Percentiles rank a stretch among this genome's conserved stretches.
phyloP scores from a whole-genome alignment of 2,113 vertebrate genomes.

The Rostratula benghalensis region DNA sequence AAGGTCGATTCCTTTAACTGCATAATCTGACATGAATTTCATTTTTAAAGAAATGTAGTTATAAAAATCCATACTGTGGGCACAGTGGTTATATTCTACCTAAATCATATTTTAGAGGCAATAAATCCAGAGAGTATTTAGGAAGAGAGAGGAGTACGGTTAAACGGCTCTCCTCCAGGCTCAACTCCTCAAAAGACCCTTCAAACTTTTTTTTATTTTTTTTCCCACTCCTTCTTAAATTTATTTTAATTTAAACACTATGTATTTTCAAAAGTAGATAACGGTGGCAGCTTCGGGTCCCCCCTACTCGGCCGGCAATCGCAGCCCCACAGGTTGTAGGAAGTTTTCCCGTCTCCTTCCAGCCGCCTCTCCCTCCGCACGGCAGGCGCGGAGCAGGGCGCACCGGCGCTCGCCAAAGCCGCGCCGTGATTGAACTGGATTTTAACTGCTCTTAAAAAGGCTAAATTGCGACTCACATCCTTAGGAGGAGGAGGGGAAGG shows the following conservation, averaged over 20 bases:
- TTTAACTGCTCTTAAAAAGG: neutral
- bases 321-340: neutral
- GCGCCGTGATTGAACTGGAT: neutral
- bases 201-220: slow-evolving; percentile 32
- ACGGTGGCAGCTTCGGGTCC: neutral
- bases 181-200: neutral
- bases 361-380: neutral
- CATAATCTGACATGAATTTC: slow-evolving; percentile 71
- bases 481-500: neutral
- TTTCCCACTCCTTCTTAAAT: no score
- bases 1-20: slow-evolving; percentile 72
- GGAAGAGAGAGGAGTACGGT: neutral
- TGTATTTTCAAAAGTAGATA: neutral
- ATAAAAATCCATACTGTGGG: slow-evolving; percentile 66
- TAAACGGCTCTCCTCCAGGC: neutral
- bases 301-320: neutral
- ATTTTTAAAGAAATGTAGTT: slow-evolving; percentile 69
- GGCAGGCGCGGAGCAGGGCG: neutral
- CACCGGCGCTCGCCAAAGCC: neutral
- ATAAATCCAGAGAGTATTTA: slow-evolving; percentile 47
- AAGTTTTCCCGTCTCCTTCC: neutral
- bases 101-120: slow-evolving; percentile 58
- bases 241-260: neutral
- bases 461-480: neutral
- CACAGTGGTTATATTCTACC: slow-evolving; percentile 51